Evolutionary conservation across 2,113 vertebrate species (phyloP).

Genomic region (Anoura caudifer): DNA sequence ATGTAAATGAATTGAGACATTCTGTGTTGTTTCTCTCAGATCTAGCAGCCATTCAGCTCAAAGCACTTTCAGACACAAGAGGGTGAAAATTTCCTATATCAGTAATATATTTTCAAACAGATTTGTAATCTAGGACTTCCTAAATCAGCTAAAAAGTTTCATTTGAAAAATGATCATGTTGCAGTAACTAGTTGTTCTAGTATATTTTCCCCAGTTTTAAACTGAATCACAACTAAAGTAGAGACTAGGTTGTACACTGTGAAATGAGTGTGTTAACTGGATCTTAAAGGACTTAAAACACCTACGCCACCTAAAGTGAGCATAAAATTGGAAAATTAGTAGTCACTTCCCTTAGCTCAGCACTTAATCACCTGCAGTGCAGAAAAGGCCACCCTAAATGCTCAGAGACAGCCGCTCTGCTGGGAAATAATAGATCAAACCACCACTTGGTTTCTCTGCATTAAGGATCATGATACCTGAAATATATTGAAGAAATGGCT

Average conservation of each 20-base stretch:
- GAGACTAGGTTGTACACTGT: not conserved
- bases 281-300: constrained; percentile 44
- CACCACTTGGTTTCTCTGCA: not conserved
- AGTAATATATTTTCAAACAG: not conserved
- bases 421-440: constrained; percentile 46
- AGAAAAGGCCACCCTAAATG: constrained; percentile 52
- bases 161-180: not conserved
- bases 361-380: constrained; percentile 24
- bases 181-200: not conserved
- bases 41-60: not conserved
- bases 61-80: not conserved
- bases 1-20: not conserved
- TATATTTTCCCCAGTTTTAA: not conserved
- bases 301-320: constrained; percentile 30
- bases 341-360: constrained; percentile 39
- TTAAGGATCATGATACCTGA: not conserved
- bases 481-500: constrained; percentile 14
- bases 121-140: not conserved
- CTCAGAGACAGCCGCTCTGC: constrained; percentile 2
- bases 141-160: not conserved
- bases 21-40: not conserved
- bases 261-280: constrained; percentile 8
- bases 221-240: not conserved
- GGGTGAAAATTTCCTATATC: not conserved
- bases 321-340: constrained; percentile 48